phyloP scores from a whole-genome alignment of 2,113 vertebrate species.

The Clupea harengus region DNA sequence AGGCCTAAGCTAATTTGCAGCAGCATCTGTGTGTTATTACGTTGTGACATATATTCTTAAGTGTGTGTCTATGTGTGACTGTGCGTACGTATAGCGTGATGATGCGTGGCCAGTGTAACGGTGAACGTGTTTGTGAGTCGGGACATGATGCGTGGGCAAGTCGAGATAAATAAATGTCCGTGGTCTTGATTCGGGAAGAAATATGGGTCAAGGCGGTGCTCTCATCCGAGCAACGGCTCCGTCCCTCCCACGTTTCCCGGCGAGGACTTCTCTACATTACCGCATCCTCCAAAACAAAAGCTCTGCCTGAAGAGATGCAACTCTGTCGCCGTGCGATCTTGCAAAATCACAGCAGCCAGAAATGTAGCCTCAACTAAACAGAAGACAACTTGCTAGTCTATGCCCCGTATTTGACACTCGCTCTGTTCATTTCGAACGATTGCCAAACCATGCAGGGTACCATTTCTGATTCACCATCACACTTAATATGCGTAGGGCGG shows the following conservation, averaged over 20 bases:
- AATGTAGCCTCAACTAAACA: neutral
- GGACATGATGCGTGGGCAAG: neutral
- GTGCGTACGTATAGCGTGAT: neutral
- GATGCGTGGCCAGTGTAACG: neutral
- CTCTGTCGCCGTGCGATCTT: neutral
- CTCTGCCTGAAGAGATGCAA: neutral
- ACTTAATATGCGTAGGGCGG: constrained; percentile 7
- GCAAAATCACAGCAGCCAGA: neutral
- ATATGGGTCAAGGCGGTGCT: constrained; percentile 17
- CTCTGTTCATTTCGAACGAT: neutral
- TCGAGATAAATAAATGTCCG: neutral
- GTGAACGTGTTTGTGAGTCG: neutral
- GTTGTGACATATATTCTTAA: neutral
- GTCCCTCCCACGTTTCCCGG: constrained; percentile 10
- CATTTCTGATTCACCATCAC: neutral
- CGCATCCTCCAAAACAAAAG: constrained; percentile 15
- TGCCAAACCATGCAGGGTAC: neutral
- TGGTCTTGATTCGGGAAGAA: neutral
- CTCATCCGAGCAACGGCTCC: neutral
- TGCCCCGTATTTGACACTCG: neutral
- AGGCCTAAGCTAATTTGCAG: constrained; percentile 24
- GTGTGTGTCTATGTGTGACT: neutral
- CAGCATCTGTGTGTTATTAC: neutral
- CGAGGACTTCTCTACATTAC: neutral
- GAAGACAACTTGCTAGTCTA: neutral